phyloP scores from a whole-genome alignment of 2,888 invertebrate genomes.

The Uropetala carovei region DNA sequence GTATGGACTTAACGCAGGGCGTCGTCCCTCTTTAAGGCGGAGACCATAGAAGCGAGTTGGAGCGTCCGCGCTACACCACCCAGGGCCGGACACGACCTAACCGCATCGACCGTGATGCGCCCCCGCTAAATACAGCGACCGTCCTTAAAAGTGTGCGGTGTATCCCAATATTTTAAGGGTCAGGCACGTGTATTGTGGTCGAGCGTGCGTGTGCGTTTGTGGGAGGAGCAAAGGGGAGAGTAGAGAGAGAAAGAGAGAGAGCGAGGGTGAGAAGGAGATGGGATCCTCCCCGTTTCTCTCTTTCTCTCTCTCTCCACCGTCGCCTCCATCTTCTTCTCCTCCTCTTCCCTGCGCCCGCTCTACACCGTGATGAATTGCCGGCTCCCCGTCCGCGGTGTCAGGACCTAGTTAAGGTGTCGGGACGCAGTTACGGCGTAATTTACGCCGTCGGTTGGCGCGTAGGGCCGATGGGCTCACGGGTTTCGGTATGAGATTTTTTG shows the following conservation, averaged over 20 bases:
- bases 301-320: not conserved
- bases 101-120: not conserved
- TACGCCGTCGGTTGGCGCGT: slow-evolving; percentile 55
- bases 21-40: not conserved
- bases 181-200: not conserved
- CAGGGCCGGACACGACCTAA: not conserved
- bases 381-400: slow-evolving; percentile 61
- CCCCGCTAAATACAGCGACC: not conserved
- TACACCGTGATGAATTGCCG: slow-evolving; percentile 57
- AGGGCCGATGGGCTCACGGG: slow-evolving; percentile 54
- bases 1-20: slow-evolving; percentile 19
- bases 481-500: slow-evolving; percentile 32
- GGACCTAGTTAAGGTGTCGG: slow-evolving; percentile 64
- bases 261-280: not conserved
- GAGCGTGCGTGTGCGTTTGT: not conserved
- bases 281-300: slow-evolving; percentile 56
- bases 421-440: slow-evolving; percentile 59
- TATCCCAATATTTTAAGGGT: not conserved
- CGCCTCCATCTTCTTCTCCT: not conserved
- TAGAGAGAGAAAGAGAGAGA: slow-evolving; percentile 30
- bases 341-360: not conserved
- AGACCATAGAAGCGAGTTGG: not conserved
- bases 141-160: not conserved
- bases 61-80: slow-evolving; percentile 9
- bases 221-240: slow-evolving; percentile 28